Percentiles rank a stretch among this genome's conserved stretches.
phyloP scores from a whole-genome alignment of 2,113 vertebrate genomes.

The Chrysochloris asiatica region DNA sequence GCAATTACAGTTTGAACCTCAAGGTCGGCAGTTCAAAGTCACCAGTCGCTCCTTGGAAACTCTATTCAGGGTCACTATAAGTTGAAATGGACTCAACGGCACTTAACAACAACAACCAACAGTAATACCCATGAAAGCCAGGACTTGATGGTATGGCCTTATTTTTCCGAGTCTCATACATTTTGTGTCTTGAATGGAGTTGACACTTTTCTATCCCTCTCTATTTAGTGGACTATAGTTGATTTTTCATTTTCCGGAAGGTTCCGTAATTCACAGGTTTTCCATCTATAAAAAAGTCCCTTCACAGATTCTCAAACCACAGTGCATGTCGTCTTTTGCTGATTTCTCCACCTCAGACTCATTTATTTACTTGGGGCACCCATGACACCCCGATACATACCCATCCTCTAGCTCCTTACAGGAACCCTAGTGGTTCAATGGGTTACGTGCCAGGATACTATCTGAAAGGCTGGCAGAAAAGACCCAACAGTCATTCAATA shows the following conservation, averaged over 20 bases:
- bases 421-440: no score
- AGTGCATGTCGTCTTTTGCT: accelerated
- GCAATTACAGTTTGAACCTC: no score
- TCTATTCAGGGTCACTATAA: no score
- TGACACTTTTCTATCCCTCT: background rate
- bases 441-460: no score
- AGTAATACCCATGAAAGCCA: background rate
- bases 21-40: no score
- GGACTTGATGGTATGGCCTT: background rate
- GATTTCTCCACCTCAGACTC: background rate
- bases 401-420: background rate
- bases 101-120: no score
- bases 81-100: no score
- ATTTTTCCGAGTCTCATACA: background rate
- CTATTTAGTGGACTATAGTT: background rate
- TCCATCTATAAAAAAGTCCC: background rate
- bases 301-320: background rate
- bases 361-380: background rate
- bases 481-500: no score
- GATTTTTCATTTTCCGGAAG: background rate
- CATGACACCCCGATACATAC: accelerated
- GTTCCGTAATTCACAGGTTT: background rate
- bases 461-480: no score
- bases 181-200: background rate
- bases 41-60: no score